Conservation (phyloP, 2,113 vertebrate species). For the Grantiella picta region DNA sequence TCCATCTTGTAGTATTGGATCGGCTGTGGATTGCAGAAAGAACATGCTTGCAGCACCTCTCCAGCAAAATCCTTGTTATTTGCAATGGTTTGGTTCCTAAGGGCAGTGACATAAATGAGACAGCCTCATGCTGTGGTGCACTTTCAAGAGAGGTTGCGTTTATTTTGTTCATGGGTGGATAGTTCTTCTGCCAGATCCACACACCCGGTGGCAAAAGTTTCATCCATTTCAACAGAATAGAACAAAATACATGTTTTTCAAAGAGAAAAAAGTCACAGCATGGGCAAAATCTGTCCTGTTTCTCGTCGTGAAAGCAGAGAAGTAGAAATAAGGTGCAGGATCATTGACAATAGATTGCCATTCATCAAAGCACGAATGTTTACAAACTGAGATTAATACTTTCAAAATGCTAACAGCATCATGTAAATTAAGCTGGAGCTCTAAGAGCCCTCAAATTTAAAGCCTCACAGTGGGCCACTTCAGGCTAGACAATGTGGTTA, state of each 20-base stretch:
- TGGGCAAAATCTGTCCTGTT: background rate
- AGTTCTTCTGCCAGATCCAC: background rate
- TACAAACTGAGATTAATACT: background rate
- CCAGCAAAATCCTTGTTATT: background rate
- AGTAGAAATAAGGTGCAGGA: background rate
- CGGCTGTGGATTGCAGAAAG: background rate
- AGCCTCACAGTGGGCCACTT: background rate
- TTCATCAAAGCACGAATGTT: background rate
- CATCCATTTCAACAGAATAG: background rate
- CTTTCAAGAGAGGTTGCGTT: background rate
- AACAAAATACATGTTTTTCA: background rate
- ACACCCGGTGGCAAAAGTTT: background rate
- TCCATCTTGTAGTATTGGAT: background rate
- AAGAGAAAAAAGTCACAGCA: background rate
- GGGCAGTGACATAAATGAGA: background rate
- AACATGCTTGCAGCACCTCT: background rate
- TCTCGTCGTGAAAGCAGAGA: background rate
- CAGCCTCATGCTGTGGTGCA: fast-evolving
- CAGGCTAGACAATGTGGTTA: background rate
- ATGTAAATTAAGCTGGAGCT: background rate
- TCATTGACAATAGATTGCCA: background rate
- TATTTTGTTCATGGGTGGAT: background rate
- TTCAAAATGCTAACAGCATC: background rate
- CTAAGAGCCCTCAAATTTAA: background rate
- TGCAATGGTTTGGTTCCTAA: background rate